Conservation (phyloP, 2,113 vertebrate genomes). For the Chaetura pelagica region DNA sequence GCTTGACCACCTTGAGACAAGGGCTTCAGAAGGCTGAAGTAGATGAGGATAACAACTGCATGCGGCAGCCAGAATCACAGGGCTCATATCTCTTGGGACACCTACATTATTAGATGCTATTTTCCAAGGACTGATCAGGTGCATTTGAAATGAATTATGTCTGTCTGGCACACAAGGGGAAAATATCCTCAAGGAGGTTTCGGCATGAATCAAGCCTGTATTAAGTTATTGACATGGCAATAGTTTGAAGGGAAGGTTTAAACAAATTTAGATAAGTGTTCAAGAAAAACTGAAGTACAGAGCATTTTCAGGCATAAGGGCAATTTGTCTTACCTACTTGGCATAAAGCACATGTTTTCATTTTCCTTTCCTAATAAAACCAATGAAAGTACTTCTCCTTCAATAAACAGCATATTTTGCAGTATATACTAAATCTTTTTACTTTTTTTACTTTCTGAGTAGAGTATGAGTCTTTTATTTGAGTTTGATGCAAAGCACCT, state of each 20-base stretch:
- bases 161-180: fast-evolving
- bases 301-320: background rate
- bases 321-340: background rate
- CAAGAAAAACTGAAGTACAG: background rate
- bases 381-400: conserved; percentile 26
- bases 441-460: conserved; percentile 46
- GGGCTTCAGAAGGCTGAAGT: background rate
- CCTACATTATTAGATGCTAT: background rate
- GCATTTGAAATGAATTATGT: background rate
- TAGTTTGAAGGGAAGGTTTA: background rate
- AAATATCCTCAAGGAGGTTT: background rate
- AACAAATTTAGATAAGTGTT: background rate
- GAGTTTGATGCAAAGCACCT: conserved; percentile 74
- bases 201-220: background rate
- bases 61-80: background rate
- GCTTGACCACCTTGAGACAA: background rate
- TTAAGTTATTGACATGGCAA: background rate
- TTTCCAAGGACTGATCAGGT: background rate
- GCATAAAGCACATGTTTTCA: background rate
- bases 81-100: background rate
- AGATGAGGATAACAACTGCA: background rate
- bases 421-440: background rate
- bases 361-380: conserved; percentile 31
- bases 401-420: conserved; percentile 59
- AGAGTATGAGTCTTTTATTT: conserved; percentile 63